Base-by-base conservation (phyloP, 30 jellyfish, hydroid and myxozoan species). In the Hydractinia symbiolongicarpus region DNA sequence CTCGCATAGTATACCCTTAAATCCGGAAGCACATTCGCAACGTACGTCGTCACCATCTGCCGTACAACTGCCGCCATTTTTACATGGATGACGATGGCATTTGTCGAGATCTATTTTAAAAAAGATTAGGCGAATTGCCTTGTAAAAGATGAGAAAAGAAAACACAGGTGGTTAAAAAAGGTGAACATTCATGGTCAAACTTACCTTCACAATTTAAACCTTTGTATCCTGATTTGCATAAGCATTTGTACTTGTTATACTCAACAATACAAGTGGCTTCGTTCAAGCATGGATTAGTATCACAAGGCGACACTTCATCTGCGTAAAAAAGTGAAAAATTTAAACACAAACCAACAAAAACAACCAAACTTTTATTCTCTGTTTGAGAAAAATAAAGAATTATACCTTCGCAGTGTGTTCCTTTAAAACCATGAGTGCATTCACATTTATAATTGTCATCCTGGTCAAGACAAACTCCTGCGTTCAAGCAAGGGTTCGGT, bases 251-350 rank as follows among this genome's bases (percentile, higher is more conserved):
- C 66, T 79, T 79, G 16, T 89, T 61, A 44, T 86, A 76, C 76
- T 90, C 97, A 60, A 73, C 84, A 17, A 90, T 50, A 58, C 97
- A 90, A 0, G 97, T 86, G 11, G 95, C 97, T 21, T 90, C 97
- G 79, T 90, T 90, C 52, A 90, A 80, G 69, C 97, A 90, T 4
- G 97, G 97, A 66, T 82, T 81, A 15, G 88, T 83, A 55, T 90
- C 97, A 73, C 97, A 90, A 4, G 95, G 84, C 14, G 97, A 85
- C 1, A 88, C 95, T 51, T 90, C 97, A 20, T 90, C 97, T 89
- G 67, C 21, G 69, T 55, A 56, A 51, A 57, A 19, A 74, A 10
- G 21, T 11, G 1, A 0, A 13, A 13, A 60, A 15, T 1, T 60
- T 15, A 30, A 30, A 30, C 44, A 30, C 1, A 30, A 30, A 30